A percentile compares a stretch with the other conserved stretches of the same genome.
Evolutionary conservation across 1,140 invertebrate genomes (phyloP).

Genomic region (Riptortus pedestris): DNA sequence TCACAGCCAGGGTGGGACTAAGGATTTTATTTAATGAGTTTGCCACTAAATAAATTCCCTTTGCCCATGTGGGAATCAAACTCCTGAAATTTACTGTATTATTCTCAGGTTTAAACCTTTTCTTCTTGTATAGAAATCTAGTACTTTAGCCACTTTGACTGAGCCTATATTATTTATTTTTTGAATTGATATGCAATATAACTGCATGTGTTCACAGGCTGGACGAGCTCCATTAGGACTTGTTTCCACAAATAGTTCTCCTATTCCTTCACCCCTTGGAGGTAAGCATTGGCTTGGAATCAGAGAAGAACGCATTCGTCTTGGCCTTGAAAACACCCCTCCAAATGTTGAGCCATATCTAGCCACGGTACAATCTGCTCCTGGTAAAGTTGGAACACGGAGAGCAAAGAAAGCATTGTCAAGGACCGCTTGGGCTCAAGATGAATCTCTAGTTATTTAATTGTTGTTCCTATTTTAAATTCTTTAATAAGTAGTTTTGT

Average conservation of each 20-base stretch:
- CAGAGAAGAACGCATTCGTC: slow-evolving; percentile 2
- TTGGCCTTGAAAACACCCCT: slow-evolving; percentile 12
- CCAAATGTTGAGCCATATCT: neutral
- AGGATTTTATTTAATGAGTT: too few species aligned
- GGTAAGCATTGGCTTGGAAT: slow-evolving; percentile 1
- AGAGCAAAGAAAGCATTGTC: neutral
- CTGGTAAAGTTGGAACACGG: neutral
- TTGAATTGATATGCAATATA: neutral
- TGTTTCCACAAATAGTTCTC: slow-evolving; percentile 1
- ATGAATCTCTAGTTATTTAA: slow-evolving; percentile 8
- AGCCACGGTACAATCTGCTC: slow-evolving; percentile 1
- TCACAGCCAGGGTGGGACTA: too few species aligned
- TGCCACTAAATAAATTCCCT: too few species aligned
- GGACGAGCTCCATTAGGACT: neutral
- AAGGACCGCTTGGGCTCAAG: neutral
- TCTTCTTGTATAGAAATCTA: neutral
- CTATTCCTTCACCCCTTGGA: slow-evolving; percentile 1
- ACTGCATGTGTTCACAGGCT: neutral
- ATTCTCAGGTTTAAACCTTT: neutral
- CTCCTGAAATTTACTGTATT: too few species aligned
- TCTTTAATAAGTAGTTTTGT: neutral
- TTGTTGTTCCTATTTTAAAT: neutral
- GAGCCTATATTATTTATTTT: neutral
- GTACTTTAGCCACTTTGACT: neutral
- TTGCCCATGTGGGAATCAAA: too few species aligned